Conservation (phyloP, 2,797 vertebrate species). For the Pangasius sanitwongsei region DNA sequence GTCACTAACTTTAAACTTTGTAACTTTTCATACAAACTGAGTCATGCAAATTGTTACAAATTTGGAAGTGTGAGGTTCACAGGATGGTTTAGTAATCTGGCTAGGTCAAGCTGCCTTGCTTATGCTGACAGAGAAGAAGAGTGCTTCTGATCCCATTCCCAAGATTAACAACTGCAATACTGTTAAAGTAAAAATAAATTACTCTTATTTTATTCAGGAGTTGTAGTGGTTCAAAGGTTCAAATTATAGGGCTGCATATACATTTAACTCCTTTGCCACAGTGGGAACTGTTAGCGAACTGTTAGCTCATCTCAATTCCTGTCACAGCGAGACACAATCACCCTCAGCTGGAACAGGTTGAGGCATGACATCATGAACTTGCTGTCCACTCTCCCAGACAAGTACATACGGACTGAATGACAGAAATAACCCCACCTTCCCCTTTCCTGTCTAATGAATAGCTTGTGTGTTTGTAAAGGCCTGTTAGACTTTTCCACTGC, state of each 20-base stretch:
- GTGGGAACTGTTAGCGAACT: slow-evolving; percentile 17
- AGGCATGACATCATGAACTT: slow-evolving; percentile 54
- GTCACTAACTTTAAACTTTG: background rate
- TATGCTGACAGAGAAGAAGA: background rate
- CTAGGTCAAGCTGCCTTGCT: background rate
- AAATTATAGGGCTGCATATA: background rate
- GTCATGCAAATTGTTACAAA: background rate
- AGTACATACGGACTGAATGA: slow-evolving; percentile 37
- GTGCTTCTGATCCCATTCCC: background rate
- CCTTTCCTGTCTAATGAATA: slow-evolving; percentile 72
- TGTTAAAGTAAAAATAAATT: background rate
- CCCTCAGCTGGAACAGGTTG: slow-evolving; percentile 52
- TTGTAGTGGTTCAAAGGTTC: slow-evolving; percentile 4
- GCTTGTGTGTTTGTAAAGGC: slow-evolving; percentile 70
- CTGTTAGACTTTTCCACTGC: slow-evolving; percentile 71
- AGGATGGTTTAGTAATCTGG: background rate
- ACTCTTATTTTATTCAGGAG: background rate
- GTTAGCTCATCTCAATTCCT: slow-evolving; percentile 30
- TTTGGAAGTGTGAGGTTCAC: background rate
- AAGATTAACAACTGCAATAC: background rate
- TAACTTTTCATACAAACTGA: background rate
- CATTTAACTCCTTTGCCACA: slow-evolving; percentile 18
- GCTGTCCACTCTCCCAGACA: slow-evolving; percentile 51
- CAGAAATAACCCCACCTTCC: slow-evolving; percentile 52
- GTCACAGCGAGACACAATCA: slow-evolving; percentile 51